These are phyloP conservation scores for Peromyscus polionotus DNA, from an alignment of 2,113 vertebrate genomes.

Conservation along the genomic window DNA sequence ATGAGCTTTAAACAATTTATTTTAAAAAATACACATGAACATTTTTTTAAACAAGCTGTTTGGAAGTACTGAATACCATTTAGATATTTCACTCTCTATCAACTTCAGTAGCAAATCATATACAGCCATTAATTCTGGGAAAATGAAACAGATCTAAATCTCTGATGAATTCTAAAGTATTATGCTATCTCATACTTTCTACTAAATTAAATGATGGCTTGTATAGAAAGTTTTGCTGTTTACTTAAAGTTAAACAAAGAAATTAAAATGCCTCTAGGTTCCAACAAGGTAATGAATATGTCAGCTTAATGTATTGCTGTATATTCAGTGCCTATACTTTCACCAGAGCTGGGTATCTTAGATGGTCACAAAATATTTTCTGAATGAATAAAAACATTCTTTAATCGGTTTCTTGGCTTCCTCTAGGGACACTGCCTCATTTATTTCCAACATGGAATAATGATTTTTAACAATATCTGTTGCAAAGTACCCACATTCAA, in stretches of 20 bases:
- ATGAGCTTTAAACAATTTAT: neutral
- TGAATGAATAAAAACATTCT: conserved; percentile 61
- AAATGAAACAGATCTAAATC: conserved; percentile 20
- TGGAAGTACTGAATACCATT: conserved; percentile 5
- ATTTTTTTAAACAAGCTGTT: neutral
- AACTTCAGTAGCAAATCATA: conserved; percentile 25
- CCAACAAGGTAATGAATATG: neutral
- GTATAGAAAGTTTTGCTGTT: neutral
- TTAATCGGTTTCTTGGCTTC: conserved; percentile 17
- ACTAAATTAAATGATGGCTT: neutral
- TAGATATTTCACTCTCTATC: neutral
- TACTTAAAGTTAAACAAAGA: conserved; percentile 10
- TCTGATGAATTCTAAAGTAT: neutral
- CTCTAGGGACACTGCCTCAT: neutral
- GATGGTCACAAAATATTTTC: conserved; percentile 43
- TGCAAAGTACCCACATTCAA: neutral
- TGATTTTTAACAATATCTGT: conserved; percentile 51
- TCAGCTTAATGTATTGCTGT: neutral
- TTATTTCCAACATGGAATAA: conserved; percentile 27
- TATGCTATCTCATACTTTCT: conserved; percentile 5
- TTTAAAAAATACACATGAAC: neutral
- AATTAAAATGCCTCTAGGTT: neutral
- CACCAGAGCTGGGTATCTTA: neutral
- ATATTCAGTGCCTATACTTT: neutral
- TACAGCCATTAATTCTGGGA: conserved; percentile 5